Percentiles rank a stretch among this genome's conserved stretches.
phyloP scores from a whole-genome alignment of 2,797 vertebrate genomes.

The Platyrinchus mystaceus region DNA sequence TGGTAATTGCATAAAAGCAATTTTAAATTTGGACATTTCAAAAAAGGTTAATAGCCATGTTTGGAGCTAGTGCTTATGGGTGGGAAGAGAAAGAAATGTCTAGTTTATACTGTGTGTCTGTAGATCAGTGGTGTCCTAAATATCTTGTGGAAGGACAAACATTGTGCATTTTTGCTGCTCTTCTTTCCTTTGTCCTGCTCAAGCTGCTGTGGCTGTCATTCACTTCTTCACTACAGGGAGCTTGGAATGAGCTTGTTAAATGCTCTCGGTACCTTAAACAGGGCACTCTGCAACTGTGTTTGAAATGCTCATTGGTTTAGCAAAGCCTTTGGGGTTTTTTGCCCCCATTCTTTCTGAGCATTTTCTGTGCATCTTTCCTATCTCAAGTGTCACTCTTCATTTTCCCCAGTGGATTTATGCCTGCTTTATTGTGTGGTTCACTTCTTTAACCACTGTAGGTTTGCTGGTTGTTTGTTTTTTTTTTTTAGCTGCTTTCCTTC shows the following conservation, averaged over 20 bases:
- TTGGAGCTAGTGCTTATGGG: background rate
- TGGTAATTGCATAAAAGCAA: background rate
- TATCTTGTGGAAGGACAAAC: background rate
- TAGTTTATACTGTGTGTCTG: background rate
- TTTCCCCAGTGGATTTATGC: conserved; percentile 13
- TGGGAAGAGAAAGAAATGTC: background rate
- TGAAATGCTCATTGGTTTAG: conserved; percentile 27
- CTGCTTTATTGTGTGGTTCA: background rate
- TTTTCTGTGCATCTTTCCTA: background rate
- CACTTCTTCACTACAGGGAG: background rate
- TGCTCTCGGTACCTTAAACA: background rate
- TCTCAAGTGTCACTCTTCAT: conserved; percentile 27
- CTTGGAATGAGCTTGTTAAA: conserved; percentile 5
- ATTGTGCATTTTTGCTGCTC: accelerated
- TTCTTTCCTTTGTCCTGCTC: background rate
- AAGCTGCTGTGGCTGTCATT: background rate
- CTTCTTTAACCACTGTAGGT: background rate
- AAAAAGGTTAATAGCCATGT: background rate
- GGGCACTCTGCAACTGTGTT: background rate
- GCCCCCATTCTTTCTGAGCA: conserved; percentile 25
- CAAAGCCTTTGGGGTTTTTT: conserved; percentile 37
- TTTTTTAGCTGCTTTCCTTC: background rate
- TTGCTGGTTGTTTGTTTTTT: background rate
- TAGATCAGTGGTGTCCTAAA: background rate
- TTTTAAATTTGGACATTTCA: background rate